phyloP scores from a whole-genome alignment of 2,797 vertebrate species.

The Fringilla coelebs region DNA sequence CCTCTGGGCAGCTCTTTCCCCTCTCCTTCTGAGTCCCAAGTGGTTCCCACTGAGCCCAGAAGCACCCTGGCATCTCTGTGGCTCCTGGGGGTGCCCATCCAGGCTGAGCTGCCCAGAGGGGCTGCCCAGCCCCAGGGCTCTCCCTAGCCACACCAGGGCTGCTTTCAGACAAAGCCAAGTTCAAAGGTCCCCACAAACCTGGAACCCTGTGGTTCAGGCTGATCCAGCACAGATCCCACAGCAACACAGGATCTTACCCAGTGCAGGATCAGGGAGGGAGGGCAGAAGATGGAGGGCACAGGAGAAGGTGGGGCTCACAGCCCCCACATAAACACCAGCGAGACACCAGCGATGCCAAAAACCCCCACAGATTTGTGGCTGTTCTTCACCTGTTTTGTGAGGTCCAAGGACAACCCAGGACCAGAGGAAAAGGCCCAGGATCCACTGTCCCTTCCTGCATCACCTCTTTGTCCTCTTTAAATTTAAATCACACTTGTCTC shows the following conservation, averaged over 20 bases:
- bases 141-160: background rate
- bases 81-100: background rate
- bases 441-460: background rate
- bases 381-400: background rate
- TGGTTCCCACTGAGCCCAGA: background rate
- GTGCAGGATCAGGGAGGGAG: background rate
- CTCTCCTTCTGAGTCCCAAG: background rate
- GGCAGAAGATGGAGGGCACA: background rate
- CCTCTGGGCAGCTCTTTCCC: background rate
- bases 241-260: accelerated
- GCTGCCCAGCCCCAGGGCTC: background rate
- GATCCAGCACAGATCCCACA: background rate
- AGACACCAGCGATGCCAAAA: background rate
- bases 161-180: background rate
- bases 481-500: background rate
- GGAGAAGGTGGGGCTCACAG: background rate
- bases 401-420: background rate
- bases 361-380: background rate
- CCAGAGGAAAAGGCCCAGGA: background rate
- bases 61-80: background rate
- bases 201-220: background rate
- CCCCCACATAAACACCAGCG: background rate
- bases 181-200: background rate
- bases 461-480: background rate
- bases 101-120: background rate